Base-by-base conservation (phyloP, 2,113 vertebrate genomes). In the Rhynchomys soricoides region DNA sequence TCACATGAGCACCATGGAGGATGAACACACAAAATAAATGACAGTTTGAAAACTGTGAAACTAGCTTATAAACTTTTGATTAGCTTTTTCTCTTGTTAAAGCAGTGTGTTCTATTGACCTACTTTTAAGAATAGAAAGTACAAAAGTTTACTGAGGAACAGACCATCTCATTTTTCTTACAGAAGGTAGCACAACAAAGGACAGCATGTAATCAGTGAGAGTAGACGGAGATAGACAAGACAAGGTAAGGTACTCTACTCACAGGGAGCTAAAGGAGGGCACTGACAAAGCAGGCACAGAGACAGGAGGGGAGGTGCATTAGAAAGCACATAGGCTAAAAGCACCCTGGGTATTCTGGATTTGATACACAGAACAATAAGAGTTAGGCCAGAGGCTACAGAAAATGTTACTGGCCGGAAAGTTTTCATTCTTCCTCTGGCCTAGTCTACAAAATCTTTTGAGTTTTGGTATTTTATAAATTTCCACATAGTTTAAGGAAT, bases 61-160 rank as follows among this genome's bases (percentile, higher is more conserved):
- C 59, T 62, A 11, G 45, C 22, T 87, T 62, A 92, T 59, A 8
- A 82, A 92, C 68, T 70, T 83, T 89, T 87, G 2, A 92, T 55
- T 96, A 86, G 29, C 66, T 68, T 40, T 83, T 45, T 79, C 89
- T 95, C 81, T 64, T 85, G 94, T 90, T 79, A 85, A 92, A 92
- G 22, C 87, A 97, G 92, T 40, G 82, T 16, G 13, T 55, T 83
- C 40, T 94, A 64, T 15, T 57, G 19, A 78, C 43, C 22, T 21
- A 81, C 81, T 90, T 93, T 85, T 86, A 96, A 66, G 62, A 93
- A 79, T 24, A 7, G 37, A 37, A n/a, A 94, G 90, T 45, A 92
- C 22, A 21, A 90, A 90, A 90, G 37, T 89, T 75, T 55, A 77
- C 21, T 68, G 10, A 91, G 48, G 91, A 73, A 78, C 1, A 73